phyloP scores from a whole-genome alignment of 2,797 vertebrate genomes.

The Amblyopsis hoosieri region DNA sequence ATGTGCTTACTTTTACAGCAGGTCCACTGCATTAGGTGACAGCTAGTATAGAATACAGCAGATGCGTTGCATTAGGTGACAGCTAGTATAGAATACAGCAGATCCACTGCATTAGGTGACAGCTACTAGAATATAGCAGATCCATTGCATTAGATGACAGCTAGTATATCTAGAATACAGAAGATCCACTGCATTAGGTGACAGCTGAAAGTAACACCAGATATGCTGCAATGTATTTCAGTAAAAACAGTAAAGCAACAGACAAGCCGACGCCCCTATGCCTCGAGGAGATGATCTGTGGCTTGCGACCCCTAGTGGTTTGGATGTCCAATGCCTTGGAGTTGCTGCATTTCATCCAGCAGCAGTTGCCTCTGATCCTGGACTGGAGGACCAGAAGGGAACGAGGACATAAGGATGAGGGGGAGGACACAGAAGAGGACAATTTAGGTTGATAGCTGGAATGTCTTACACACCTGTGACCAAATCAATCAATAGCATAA shows the following conservation, averaged over 20 bases:
- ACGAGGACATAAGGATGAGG: constrained; percentile 35
- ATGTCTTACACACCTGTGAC: neutral
- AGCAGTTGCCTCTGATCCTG: constrained; percentile 75
- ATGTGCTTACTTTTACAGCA: neutral
- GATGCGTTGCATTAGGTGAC: neutral
- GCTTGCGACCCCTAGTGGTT: constrained; percentile 74
- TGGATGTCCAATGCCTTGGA: constrained; percentile 84
- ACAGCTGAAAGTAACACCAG: neutral
- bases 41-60: too few relatives aligned
- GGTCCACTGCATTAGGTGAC: too few relatives aligned
- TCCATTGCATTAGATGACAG: too few relatives aligned
- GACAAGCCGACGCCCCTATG: constrained; percentile 32
- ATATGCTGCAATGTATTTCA: constrained; percentile 9
- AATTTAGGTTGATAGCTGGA: constrained; percentile 51
- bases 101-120: too few relatives aligned
- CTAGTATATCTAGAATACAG: too few relatives aligned
- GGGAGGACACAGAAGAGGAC: constrained; percentile 41
- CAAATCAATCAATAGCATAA: too few relatives aligned
- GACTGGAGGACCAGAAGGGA: constrained; percentile 62
- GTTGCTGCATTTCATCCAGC: constrained; percentile 80
- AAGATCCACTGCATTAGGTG: neutral
- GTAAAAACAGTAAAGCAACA: constrained; percentile 22
- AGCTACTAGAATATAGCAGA: too few relatives aligned
- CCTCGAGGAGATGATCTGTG: constrained; percentile 58
- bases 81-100: too few relatives aligned